Percentiles rank a stretch among this genome's conserved stretches.
phyloP scores from a whole-genome alignment of 2,113 vertebrate genomes.

The Sturnira hondurensis region DNA sequence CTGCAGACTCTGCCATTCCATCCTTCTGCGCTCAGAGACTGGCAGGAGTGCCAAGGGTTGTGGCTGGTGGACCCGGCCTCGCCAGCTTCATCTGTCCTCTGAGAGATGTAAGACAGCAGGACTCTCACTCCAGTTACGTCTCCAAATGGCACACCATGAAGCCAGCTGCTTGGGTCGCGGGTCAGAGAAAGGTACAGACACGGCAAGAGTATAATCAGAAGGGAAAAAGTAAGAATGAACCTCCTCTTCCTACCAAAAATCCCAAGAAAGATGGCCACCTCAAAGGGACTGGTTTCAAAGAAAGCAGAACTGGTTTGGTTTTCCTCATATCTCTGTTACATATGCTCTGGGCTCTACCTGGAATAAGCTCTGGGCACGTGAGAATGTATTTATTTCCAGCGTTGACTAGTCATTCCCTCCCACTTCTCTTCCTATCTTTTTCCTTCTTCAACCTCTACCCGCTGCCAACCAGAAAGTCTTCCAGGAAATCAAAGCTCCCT shows the following conservation, averaged over 20 bases:
- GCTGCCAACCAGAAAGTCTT: conserved; percentile 12
- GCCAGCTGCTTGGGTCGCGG: neutral
- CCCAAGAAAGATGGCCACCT: neutral
- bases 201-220: neutral
- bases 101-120: neutral
- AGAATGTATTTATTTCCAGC: neutral
- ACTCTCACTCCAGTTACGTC: neutral
- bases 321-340: neutral
- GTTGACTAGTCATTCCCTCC: neutral
- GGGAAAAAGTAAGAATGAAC: neutral
- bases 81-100: neutral
- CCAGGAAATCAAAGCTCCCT: conserved; percentile 43
- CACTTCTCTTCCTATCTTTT: neutral
- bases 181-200: neutral
- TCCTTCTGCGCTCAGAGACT: neutral
- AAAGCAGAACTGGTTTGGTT: neutral
- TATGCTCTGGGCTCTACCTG: neutral
- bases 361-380: neutral
- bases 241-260: neutral
- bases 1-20: neutral
- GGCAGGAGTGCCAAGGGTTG: neutral
- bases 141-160: neutral
- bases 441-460: conserved; percentile 12
- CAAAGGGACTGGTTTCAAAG: neutral
- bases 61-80: neutral